A percentile compares a stretch with the other conserved stretches of the same genome.
phyloP scores from a whole-genome alignment of 1,140 invertebrate species.

The Metaphire vulgaris region DNA sequence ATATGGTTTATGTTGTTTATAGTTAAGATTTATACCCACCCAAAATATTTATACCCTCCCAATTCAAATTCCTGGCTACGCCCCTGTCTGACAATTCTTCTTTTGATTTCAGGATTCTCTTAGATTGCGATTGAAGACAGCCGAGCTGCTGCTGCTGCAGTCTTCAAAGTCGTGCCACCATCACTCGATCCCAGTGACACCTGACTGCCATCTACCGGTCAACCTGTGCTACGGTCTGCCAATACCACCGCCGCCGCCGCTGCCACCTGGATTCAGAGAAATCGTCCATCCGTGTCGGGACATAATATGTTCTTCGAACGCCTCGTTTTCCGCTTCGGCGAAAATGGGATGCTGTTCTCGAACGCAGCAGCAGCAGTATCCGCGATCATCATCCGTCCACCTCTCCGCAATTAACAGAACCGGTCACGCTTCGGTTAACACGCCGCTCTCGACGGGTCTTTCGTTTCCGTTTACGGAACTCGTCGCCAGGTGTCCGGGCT shows the following conservation, averaged over 20 bases:
- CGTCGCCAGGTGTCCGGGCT: too few species aligned
- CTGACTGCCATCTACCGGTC: not conserved
- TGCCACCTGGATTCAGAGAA: not conserved
- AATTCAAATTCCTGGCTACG: too few species aligned
- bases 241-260: not conserved
- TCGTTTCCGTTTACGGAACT: too few species aligned
- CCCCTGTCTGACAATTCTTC: too few species aligned
- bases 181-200: not conserved
- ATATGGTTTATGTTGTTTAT: too few species aligned
- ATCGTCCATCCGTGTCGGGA: not conserved
- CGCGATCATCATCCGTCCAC: not conserved
- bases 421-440: too few species aligned
- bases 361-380: not conserved
- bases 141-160: not conserved
- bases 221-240: not conserved
- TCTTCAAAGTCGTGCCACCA: not conserved
- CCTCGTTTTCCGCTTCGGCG: not conserved
- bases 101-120: not conserved
- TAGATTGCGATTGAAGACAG: not conserved
- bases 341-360: not conserved
- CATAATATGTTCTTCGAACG: not conserved
- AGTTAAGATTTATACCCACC: too few species aligned
- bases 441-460: too few species aligned
- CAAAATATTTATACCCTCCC: too few species aligned
- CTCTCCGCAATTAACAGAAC: too few species aligned